Conservation (phyloP, 2,113 vertebrate species). For the Spilogale gracilis region DNA sequence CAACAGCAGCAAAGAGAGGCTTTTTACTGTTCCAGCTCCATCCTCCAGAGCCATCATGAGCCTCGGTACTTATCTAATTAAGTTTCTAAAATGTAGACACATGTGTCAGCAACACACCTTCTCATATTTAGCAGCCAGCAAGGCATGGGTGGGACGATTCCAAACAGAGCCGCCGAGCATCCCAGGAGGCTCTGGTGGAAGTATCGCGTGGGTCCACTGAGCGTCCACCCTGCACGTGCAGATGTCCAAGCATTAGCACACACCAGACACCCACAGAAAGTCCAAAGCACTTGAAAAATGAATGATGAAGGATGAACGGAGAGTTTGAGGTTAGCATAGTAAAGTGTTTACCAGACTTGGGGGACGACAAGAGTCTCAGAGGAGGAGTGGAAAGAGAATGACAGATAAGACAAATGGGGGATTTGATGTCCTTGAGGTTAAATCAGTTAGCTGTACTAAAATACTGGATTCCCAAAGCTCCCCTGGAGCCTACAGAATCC, state of each 20-base stretch:
- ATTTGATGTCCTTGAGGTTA: neutral
- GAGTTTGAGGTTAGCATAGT: neutral
- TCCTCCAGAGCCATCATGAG: neutral
- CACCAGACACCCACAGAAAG: neutral
- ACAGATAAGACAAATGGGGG: neutral
- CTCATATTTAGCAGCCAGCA: neutral
- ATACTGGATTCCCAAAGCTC: neutral
- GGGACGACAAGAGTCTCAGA: neutral
- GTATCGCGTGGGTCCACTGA: neutral
- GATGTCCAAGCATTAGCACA: neutral
- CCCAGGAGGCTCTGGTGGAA: accelerated
- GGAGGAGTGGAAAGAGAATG: neutral
- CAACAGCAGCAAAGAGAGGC: neutral
- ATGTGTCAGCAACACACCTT: neutral
- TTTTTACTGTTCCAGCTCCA: neutral
- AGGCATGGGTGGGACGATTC: accelerated
- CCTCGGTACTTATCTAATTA: neutral
- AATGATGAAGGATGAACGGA: too few species aligned
- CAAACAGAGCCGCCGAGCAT: neutral
- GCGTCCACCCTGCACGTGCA: accelerated
- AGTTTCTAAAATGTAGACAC: neutral
- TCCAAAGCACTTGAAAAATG: neutral
- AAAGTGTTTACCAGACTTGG: neutral
- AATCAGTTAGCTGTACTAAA: neutral
- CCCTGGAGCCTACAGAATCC: neutral